Base-by-base conservation (phyloP, 2,797 vertebrate genomes). In the Tolypeutes matacus region DNA sequence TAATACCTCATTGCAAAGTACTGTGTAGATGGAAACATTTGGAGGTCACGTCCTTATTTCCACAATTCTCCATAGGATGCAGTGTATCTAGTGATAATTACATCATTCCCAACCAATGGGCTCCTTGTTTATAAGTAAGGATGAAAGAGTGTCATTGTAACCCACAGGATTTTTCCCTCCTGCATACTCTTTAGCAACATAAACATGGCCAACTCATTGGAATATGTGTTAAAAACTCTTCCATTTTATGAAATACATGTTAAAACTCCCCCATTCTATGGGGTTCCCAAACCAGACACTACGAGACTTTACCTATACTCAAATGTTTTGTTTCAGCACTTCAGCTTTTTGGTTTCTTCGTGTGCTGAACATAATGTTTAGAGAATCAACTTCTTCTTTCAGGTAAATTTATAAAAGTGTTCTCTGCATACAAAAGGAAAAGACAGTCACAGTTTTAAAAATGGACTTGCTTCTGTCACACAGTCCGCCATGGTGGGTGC, bases 401-500 rank as follows among this genome's bases (percentile, higher is more conserved):
- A 31, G 17, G 65, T 58, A 67, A 80, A 51, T 34, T 69, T 56
- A 36, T 25, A 53, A 25, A 36, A 23, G 3, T 34, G 69, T 83
- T 75, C 53, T 86, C 17, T 60, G 7, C 13, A 36, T 51, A 39
- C 2, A 67, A 46, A 76, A 70, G 8, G 20, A 27, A 23, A 29
- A 36, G 20, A 11, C 10, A 3, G 20, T 64, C 49, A n/a, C 7
- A 5, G 36, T 80, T 53, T 31, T 70, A n/a, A 70, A 14, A 78
- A 11, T 42, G 5, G 2, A 15, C 17, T 73, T 92, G 27, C 39
- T 65, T 76, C 34, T 49, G n/a, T 29, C 65, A 39, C 3, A 9
- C 23, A 23, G 6, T 5, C 34, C n/a, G 39, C 7, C 0, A 0
- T 15, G 0, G 29, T 67, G 62, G 65, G 21, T 0, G 2, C 23